Evolutionary conservation across 2,113 vertebrate genomes (phyloP).

Genomic region (Pteropus alecto): DNA sequence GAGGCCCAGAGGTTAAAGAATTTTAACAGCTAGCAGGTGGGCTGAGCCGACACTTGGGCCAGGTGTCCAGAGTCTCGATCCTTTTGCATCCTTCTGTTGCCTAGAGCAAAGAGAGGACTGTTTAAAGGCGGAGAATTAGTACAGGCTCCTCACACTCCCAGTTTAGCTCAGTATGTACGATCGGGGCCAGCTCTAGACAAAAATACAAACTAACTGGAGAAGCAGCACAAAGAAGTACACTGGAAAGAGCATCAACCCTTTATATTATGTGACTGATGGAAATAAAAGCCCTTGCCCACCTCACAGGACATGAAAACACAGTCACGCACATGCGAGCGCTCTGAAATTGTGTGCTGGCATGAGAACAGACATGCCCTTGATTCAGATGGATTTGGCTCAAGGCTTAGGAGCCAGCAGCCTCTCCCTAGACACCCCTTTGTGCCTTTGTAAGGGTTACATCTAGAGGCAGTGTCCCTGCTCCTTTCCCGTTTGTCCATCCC

Average conservation of each 20-base stretch:
- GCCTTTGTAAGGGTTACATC: not conserved
- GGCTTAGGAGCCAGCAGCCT: not conserved
- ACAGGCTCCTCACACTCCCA: not conserved
- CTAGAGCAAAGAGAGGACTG: not conserved
- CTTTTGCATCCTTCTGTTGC: not conserved
- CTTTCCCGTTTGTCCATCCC: not conserved
- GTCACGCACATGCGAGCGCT: fast-evolving
- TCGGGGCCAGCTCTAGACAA: not conserved
- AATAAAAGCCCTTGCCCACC: not conserved
- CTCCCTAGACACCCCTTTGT: not conserved
- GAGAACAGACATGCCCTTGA: not conserved
- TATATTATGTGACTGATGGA: not conserved
- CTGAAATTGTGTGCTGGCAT: fast-evolving
- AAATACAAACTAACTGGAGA: not conserved
- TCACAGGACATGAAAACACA: not conserved
- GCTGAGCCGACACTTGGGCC: not conserved
- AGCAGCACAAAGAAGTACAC: not conserved
- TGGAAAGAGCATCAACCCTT: not conserved
- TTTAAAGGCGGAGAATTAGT: not conserved
- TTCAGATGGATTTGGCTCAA: not conserved
- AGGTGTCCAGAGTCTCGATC: constrained; percentile 25
- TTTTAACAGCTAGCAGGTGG: constrained; percentile 65
- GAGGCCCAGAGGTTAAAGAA: constrained; percentile 58
- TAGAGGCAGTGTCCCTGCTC: not conserved
- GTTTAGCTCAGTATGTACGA: not conserved